Evolutionary conservation across 2,113 vertebrate species (phyloP).

Genomic region (Progne subis): DNA sequence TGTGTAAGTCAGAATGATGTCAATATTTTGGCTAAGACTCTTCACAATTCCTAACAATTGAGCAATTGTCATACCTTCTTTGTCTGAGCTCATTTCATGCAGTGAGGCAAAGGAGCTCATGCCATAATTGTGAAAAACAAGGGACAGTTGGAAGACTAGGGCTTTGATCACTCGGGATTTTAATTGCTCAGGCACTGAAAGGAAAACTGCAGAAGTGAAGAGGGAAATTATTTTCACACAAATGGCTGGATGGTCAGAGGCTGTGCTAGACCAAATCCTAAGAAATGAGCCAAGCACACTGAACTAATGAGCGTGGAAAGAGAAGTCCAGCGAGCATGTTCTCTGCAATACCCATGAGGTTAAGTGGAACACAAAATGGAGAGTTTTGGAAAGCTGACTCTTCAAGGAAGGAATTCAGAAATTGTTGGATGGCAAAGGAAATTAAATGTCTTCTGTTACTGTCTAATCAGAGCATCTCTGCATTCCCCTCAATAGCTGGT

Average conservation of each 20-base stretch:
- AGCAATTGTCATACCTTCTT: slow-evolving; percentile 28
- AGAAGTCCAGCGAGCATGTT: not conserved
- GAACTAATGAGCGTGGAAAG: slow-evolving; percentile 45
- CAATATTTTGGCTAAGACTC: slow-evolving; percentile 55
- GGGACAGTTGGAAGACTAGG: slow-evolving; percentile 37
- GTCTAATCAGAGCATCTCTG: not conserved
- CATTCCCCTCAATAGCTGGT: not conserved
- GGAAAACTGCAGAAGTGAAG: slow-evolving; percentile 51
- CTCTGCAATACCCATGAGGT: slow-evolving; percentile 4
- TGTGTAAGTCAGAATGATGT: slow-evolving; percentile 28
- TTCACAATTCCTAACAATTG: slow-evolving; percentile 2
- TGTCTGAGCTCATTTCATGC: not conserved
- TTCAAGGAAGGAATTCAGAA: slow-evolving; percentile 38
- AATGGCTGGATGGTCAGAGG: slow-evolving; percentile 42
- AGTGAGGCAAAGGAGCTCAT: not conserved
- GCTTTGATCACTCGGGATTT: slow-evolving; percentile 53
- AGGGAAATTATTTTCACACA: slow-evolving; percentile 54
- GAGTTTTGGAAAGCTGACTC: slow-evolving; percentile 30
- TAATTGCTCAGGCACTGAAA: slow-evolving; percentile 59
- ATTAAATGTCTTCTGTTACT: not conserved
- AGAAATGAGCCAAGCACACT: slow-evolving; percentile 51
- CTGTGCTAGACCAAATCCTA: slow-evolving; percentile 43
- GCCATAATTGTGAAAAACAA: slow-evolving; percentile 34
- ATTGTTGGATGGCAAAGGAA: slow-evolving; percentile 2
- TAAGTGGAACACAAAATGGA: not conserved